Evolutionary conservation across 2,113 vertebrate genomes (phyloP).

Genomic region (Edolisoma coerulescens): DNA sequence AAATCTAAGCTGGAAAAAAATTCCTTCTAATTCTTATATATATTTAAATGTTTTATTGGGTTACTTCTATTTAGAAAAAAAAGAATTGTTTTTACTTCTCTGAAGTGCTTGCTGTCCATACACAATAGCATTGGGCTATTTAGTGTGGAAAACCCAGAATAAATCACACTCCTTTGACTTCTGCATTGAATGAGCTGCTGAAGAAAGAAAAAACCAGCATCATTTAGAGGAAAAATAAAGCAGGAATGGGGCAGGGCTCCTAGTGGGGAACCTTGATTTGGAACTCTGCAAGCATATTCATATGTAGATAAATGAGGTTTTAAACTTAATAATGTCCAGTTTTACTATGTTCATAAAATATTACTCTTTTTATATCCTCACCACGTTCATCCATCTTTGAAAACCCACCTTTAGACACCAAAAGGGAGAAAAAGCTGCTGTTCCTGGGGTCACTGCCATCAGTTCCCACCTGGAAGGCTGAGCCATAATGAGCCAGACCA

Average conservation of each 20-base stretch:
- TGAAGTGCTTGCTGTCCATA: not conserved
- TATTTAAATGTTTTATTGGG: not conserved
- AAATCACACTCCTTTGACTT: not conserved
- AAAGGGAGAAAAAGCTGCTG: not conserved
- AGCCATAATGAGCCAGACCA: not conserved
- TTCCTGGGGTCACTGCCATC: not conserved
- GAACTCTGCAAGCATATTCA: not conserved
- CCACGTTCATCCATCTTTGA: not conserved
- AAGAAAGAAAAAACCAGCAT: not conserved
- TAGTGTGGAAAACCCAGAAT: not conserved
- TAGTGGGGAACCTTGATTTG: not conserved
- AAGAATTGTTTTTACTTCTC: not conserved
- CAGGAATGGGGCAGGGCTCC: not conserved
- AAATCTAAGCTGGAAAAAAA: not conserved
- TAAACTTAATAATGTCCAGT: not conserved
- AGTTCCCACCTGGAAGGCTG: not conserved
- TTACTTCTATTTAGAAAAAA: not conserved
- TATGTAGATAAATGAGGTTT: not conserved
- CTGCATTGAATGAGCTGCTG: not conserved
- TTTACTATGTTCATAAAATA: not conserved
- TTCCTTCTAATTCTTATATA: not conserved
- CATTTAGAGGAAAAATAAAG: not conserved
- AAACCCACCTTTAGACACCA: not conserved
- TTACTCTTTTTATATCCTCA: not conserved
- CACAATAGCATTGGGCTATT: not conserved